These are phyloP conservation scores for Idaea dimidiata DNA, from an alignment of 2,888 invertebrate genomes.

Conservation along the genomic window DNA sequence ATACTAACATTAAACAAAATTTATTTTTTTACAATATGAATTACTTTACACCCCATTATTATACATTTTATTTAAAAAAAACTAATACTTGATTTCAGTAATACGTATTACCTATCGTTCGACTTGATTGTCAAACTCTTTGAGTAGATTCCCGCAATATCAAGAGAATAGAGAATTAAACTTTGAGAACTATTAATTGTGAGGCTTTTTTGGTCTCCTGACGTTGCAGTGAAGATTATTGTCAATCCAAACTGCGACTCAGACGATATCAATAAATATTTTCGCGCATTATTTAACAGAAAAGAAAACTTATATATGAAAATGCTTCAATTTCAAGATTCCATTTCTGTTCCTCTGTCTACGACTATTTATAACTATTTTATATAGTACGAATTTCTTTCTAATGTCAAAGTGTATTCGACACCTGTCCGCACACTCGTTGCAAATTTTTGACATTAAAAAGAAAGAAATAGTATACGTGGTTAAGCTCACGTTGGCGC, in stretches of 20 bases:
- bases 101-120: slow-evolving; percentile 42
- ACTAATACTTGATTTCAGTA: slow-evolving; percentile 69
- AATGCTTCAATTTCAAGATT: too few species aligned
- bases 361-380: background rate
- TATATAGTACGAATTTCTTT: background rate
- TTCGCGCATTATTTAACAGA: slow-evolving; percentile 21
- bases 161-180: slow-evolving; percentile 2
- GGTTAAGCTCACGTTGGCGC: too few species aligned
- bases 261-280: slow-evolving; percentile 21
- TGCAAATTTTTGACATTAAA: background rate
- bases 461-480: background rate
- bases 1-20: slow-evolving; percentile 33
- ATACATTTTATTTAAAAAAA: slow-evolving; percentile 43
- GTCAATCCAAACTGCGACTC: slow-evolving; percentile 27
- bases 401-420: background rate
- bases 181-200: background rate
- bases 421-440: background rate
- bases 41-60: slow-evolving; percentile 47
- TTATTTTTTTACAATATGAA: slow-evolving; percentile 44
- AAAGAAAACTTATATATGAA: background rate
- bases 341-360: too few species aligned
- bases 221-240: slow-evolving; percentile 19
- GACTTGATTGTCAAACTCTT: slow-evolving; percentile 20
- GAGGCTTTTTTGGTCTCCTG: background rate
- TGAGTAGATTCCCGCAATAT: slow-evolving; percentile 10